These are phyloP conservation scores for Druon quercuslanigerum DNA, from an alignment of 1,140 invertebrate genomes.

Conservation along the genomic window DNA sequence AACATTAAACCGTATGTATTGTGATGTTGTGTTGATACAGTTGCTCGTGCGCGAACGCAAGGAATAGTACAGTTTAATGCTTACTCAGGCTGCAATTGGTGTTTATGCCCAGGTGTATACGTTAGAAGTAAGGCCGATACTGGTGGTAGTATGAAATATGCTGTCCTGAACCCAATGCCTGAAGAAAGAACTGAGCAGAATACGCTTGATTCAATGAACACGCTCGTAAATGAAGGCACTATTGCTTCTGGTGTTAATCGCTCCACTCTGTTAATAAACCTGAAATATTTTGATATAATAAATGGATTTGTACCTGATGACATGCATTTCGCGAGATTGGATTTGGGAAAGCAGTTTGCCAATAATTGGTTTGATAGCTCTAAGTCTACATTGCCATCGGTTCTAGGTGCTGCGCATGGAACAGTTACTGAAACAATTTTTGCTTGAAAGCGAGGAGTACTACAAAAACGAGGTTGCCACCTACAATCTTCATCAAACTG, in stretches of 20 bases:
- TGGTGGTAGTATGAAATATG: conserved; percentile 3
- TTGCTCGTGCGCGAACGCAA: no score
- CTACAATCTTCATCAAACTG: conserved; percentile 31
- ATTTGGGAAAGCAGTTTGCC: no score
- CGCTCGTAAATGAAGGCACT: not conserved
- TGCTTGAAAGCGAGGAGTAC: not conserved
- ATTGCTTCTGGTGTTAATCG: not conserved
- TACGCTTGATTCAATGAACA: not conserved
- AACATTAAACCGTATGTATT: conserved; percentile 35
- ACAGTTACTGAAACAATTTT: not conserved
- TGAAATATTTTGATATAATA: not conserved
- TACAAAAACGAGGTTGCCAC: conserved; percentile 5
- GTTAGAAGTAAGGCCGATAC: not conserved
- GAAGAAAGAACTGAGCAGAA: not conserved
- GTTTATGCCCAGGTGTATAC: conserved; percentile 38
- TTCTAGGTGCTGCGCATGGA: not conserved
- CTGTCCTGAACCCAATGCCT: not conserved
- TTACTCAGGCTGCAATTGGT: conserved; percentile 40
- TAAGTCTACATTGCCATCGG: not conserved
- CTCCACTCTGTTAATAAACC: not conserved
- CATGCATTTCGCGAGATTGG: not conserved
- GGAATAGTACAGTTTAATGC: no score
- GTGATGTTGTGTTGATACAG: no score
- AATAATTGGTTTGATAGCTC: no score
- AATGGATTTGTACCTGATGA: not conserved